Evolutionary conservation across 1,140 invertebrate species (phyloP), one percentile per base, ranked within the genome.

Genomic region (Saccostrea cuccullata): DNA sequence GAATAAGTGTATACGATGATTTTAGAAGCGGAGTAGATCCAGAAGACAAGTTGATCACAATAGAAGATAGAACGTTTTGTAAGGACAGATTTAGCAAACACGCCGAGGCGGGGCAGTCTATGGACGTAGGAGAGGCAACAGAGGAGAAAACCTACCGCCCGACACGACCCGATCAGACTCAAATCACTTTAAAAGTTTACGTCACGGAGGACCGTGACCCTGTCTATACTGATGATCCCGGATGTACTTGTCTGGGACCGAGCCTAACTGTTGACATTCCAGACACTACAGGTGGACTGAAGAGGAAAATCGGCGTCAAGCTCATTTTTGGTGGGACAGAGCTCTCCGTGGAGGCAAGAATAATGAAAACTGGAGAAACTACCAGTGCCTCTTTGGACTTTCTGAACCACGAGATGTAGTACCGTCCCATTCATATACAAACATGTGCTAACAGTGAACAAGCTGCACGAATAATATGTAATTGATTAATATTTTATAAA

Each of bases 321-420:
- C 86, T 92, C 83, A 92, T 89, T 40, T 90, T 92, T 88, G 89
- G 91, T 12, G 90, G 90, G 67, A 92, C 91, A 20, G 91, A 92
- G 84, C 77, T 92, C 0, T 82, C 83, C 4, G 91, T 92, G 17
- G 84, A 92, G 56, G 91, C 91, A 23, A 85, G 84, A 30, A 56
- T 55, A 20, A 8, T 55, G 82, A 84, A 84, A 26, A 55, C 40
- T 20, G 47, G 55, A 4, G 23, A 84, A 40, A 9, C 11, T 2
- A 84, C 87, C 15, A 89, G 86, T 13, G 58, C 58, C 1, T 2
- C 12, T 17, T 30, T 85, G 20, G 84, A 85, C 30, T 85, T 85
- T 30, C 84, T 85, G n/a, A 64, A 85, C 23, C 82, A 84, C 40
- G 82, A 84, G 20, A 84, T 84, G 23, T 84, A 84, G n/a, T 55